Evolutionary conservation across 2,113 vertebrate genomes (phyloP).

Genomic region (Mugil cephalus): DNA sequence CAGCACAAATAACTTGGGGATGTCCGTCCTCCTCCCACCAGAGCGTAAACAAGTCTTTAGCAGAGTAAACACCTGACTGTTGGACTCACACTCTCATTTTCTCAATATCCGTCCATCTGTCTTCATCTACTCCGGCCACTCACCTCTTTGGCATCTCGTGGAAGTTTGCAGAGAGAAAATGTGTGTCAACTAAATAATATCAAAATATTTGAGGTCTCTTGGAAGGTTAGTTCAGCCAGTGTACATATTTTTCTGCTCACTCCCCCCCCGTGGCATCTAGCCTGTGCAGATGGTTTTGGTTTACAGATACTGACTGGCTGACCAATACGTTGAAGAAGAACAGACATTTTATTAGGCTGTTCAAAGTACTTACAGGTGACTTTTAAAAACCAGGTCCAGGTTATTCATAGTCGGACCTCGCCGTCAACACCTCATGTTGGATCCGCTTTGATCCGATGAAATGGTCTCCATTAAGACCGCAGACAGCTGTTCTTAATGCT

Average conservation of each 20-base stretch:
- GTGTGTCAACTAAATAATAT: not conserved
- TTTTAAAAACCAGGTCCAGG: conserved; percentile 2
- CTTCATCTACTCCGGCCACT: not conserved
- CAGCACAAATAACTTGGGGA: conserved; percentile 59
- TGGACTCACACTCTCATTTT: not conserved
- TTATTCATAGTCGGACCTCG: no score
- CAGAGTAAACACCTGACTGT: conserved; percentile 41
- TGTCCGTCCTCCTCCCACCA: conserved; percentile 55
- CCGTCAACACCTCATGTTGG: no score
- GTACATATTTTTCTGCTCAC: not conserved
- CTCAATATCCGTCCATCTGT: not conserved
- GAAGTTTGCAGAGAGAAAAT: conserved; percentile 4
- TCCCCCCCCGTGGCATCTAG: not conserved
- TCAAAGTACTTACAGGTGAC: not conserved
- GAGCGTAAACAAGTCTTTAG: conserved; percentile 60
- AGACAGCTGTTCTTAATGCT: no score
- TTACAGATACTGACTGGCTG: not conserved
- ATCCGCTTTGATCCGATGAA: no score
- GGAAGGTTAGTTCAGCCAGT: not conserved
- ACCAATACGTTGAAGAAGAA: not conserved
- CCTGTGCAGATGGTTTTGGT: not conserved
- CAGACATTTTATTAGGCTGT: not conserved
- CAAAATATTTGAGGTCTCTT: not conserved
- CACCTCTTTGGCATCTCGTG: not conserved
- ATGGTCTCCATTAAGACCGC: no score